Evolutionary conservation across 2,113 vertebrate genomes (phyloP).

Genomic region (Gymnorhina tibicen): DNA sequence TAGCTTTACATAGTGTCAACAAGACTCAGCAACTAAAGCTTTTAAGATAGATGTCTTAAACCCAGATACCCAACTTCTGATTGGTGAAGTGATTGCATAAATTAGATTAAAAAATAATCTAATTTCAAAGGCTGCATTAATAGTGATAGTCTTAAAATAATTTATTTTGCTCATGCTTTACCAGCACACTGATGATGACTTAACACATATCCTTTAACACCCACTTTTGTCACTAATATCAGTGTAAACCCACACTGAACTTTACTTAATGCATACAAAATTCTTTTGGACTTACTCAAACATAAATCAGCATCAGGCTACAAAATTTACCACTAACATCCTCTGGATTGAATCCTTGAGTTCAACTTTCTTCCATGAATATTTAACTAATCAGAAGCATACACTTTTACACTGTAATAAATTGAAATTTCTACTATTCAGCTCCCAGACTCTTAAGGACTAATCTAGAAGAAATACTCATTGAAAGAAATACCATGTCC

Average conservation of each 20-base stretch:
- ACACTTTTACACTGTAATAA: not conserved
- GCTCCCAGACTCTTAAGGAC: not conserved
- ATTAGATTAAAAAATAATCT: not conserved
- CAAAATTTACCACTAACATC: not conserved
- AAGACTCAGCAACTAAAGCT: too few species aligned
- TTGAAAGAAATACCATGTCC: not conserved
- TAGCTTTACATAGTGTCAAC: not conserved
- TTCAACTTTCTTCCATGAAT: not conserved
- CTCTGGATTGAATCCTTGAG: not conserved
- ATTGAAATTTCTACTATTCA: not conserved
- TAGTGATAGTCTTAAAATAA: not conserved
- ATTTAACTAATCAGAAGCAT: not conserved
- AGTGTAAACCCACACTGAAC: not conserved
- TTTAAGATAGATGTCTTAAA: not conserved
- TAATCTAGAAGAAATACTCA: not conserved
- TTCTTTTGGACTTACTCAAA: not conserved
- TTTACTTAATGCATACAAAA: not conserved
- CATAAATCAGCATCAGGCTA: not conserved
- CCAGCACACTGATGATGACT: not conserved
- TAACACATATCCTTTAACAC: not conserved
- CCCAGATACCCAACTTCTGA: not conserved
- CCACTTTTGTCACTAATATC: not conserved
- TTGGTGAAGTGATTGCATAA: not conserved
- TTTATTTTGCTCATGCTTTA: not conserved
- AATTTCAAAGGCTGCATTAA: not conserved